phyloP scores from a whole-genome alignment of 1,140 invertebrate species.

The Mya arenaria region DNA sequence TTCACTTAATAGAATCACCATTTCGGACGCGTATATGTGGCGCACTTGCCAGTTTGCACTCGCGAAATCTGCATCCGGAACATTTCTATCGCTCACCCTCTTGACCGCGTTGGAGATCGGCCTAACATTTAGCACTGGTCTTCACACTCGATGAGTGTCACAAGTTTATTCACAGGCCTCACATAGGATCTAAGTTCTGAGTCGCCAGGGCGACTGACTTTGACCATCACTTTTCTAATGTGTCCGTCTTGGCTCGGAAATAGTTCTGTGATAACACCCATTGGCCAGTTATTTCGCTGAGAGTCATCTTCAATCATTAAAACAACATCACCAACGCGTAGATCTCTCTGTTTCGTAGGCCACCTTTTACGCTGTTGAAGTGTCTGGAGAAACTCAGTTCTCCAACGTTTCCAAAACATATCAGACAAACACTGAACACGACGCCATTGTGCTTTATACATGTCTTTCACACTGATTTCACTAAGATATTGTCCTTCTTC shows the following conservation, averaged over 20 bases:
- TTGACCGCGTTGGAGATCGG: too few relatives aligned
- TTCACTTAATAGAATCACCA: too few relatives aligned
- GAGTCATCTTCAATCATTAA: conserved; percentile 46
- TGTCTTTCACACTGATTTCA: conserved; percentile 49
- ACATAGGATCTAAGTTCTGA: too few relatives aligned
- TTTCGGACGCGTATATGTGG: too few relatives aligned
- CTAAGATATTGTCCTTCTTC: conserved; percentile 10
- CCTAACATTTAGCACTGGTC: too few relatives aligned
- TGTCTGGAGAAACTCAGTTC: conserved; percentile 53
- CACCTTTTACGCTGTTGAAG: conserved; percentile 54
- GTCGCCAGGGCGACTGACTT: too few relatives aligned
- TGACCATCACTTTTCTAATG: too few relatives aligned
- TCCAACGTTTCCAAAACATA: conserved; percentile 62
- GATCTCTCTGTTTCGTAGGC: conserved; percentile 18
- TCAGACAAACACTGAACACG: conserved; percentile 59
- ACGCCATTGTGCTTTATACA: conserved; percentile 53
- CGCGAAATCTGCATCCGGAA: too few relatives aligned
- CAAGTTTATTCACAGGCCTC: too few relatives aligned
- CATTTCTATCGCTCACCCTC: too few relatives aligned
- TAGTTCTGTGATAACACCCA: conserved; percentile 24
- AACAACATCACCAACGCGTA: conserved; percentile 56
- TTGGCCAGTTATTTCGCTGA: conserved; percentile 53
- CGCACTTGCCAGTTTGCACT: too few relatives aligned
- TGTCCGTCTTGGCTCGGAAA: conserved; percentile 32
- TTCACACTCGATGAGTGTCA: too few relatives aligned